Base-by-base conservation (phyloP, 2,797 vertebrate genomes). In the Clarias platycephalus region DNA sequence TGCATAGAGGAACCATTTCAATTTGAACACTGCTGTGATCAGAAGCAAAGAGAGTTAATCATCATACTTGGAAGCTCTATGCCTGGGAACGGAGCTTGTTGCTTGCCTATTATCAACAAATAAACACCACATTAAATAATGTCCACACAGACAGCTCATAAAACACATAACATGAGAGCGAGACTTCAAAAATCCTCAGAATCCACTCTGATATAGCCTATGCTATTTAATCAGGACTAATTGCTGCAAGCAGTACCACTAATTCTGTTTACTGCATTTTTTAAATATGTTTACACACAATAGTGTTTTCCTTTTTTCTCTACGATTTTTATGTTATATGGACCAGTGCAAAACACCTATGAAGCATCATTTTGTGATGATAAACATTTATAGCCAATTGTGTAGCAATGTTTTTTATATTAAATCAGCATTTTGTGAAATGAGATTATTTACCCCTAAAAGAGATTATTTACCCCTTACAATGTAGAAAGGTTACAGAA, bases 31-130 rank as follows among this genome's bases (percentile, higher is more conserved):
- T 85, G 83, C 84, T 84, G 83, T 85, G 94, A 92, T 93, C 91
- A 92, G 91, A 91, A 93, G 90, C 87, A 90, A 90, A 92, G 93
- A 92, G 90, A 91, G 91, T 93, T 94, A 93, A 94, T 87, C 86
- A 90, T 93, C 95, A 86, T 95, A 95, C 95, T 95, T 95, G 95
- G 95, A 88, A 95, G 95, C 92, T 95, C 95, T 92, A 95, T 95
- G 93, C 95, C 95, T 86, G 95, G 95, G 90, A 95, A 95, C 91
- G 94, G 94, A 92, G 94, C 94, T 93, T 95, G 94, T 91, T 95
- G 95, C 93, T 95, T 95, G 93, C 95, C 95, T 95, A 94, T 94
- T 93, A 89, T 89, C 94, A 94, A 95, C 94, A 95, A 94, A 95
- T 94, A 95, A 94, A 95, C 92, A 95, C 92, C 93, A 95, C 90